Evolutionary conservation across 2,888 invertebrate species (phyloP).

Genomic region (Diaperis boleti): DNA sequence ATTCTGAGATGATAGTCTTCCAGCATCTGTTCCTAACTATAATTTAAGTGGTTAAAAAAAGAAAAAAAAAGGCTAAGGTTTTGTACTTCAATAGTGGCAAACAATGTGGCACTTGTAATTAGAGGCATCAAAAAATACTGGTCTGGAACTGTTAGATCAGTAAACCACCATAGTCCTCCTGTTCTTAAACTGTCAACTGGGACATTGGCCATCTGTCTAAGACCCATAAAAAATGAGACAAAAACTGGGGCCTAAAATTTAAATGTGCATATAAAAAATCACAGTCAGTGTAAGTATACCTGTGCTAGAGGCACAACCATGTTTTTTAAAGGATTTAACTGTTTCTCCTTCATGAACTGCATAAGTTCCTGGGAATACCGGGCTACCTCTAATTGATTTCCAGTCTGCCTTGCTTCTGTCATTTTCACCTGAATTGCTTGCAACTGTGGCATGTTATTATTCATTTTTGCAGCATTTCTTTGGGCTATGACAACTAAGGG

Average conservation of each 20-base stretch:
- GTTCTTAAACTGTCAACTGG: constrained; percentile 91
- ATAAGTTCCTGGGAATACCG: constrained; percentile 83
- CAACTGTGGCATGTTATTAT: constrained; percentile 88
- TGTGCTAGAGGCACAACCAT: constrained; percentile 83
- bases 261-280: not conserved
- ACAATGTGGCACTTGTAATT: constrained; percentile 85
- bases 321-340: constrained; percentile 84
- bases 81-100: constrained; percentile 80
- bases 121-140: constrained; percentile 89
- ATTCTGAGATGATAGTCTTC: constrained; percentile 75
- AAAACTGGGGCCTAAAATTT: constrained; percentile 81
- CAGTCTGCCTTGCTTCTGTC: constrained; percentile 87
- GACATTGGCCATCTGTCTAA: constrained; percentile 88
- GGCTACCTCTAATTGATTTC: constrained; percentile 81
- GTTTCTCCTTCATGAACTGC: constrained; percentile 84
- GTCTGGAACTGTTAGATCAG: constrained; percentile 91
- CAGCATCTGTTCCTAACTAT: constrained; percentile 82
- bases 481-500: constrained; percentile 89
- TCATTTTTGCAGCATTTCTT: constrained; percentile 83
- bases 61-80: not conserved
- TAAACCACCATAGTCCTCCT: constrained; percentile 94
- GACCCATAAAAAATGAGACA: constrained; percentile 89
- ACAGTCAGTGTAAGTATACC: constrained; percentile 64
- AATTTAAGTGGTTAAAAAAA: constrained; percentile 43
- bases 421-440: constrained; percentile 85